These are phyloP conservation scores for Spisula solida DNA, from an alignment of 2,888 invertebrate genomes.

Conservation along the genomic window DNA sequence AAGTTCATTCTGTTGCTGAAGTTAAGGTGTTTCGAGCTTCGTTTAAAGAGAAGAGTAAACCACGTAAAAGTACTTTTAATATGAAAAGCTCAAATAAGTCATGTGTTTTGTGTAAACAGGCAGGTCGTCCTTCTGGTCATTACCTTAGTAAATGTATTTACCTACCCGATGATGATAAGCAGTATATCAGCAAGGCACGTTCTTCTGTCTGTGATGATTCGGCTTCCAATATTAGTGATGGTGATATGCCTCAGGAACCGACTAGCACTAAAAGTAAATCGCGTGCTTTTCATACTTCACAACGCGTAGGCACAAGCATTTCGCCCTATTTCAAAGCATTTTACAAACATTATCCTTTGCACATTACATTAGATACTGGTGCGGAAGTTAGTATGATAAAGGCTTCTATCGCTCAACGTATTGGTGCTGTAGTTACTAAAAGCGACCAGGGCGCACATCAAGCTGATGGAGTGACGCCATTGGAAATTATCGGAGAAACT, in stretches of 20 bases:
- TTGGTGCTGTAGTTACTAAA: slow-evolving; percentile 46
- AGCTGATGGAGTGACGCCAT: slow-evolving; percentile 54
- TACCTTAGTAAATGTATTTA: slow-evolving; percentile 36
- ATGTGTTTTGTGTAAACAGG: slow-evolving; percentile 28
- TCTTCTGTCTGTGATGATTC: neutral
- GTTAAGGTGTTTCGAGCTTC: neutral
- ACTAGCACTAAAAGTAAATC: neutral
- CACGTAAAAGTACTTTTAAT: neutral
- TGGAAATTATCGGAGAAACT: slow-evolving; percentile 58
- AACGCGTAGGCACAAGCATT: slow-evolving; percentile 56
- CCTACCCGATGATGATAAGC: slow-evolving; percentile 27
- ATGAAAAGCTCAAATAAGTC: slow-evolving; percentile 29
- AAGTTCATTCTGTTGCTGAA: too few species aligned
- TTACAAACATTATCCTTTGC: slow-evolving; percentile 54
- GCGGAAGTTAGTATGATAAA: slow-evolving; percentile 60
- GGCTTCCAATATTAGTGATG: slow-evolving; percentile 16
- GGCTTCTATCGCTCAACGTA: slow-evolving; percentile 29
- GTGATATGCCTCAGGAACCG: neutral
- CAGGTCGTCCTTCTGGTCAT: slow-evolving; percentile 30
- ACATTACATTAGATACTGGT: slow-evolving; percentile 60
- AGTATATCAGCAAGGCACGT: slow-evolving; percentile 30
- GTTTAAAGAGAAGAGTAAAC: neutral
- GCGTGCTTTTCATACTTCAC: neutral
- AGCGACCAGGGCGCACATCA: slow-evolving; percentile 57
- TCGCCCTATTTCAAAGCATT: slow-evolving; percentile 58